Evolutionary conservation across 2,113 vertebrate genomes (phyloP), one percentile per base, ranked within the genome.

Genomic region (Daboia siamensis): DNA sequence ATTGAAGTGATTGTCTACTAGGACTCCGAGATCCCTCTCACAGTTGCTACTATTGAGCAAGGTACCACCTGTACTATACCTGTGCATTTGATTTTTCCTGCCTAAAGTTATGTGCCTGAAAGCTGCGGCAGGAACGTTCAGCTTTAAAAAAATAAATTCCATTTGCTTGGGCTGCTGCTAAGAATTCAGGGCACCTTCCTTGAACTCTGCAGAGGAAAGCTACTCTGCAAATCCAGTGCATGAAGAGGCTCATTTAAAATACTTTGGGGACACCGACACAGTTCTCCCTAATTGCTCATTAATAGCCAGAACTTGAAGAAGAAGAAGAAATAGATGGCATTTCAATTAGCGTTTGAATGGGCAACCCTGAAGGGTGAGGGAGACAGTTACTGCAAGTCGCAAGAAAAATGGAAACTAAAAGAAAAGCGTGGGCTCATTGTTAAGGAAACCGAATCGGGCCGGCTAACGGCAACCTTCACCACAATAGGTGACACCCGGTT

Each of bases 381-480:
- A 74, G 69, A 74, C n/a, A 17, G 33, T 74, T 64, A 29, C 26
- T 29, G 24, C 33, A 2, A 33, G 69, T 17, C 7, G 69, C 13
- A 7, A 74, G 69, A 33, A 33, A 33, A 33, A 74, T 69, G 64
- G 33, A 33, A 69, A n/a, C 2, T 1, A 69, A 69, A 29, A 33
- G 15, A 0, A 29, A 33, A 13, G 0, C 1, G 64, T 69, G 29
- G 4, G 4, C 4, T 17, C 13, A 5, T 33, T 2, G 29, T 69
- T 69, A 69, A 33, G 15, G 64, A 17, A 33, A 1, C 13, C 33
- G 64, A n/a, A 17, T 69, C 64, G 2, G 6, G 0, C 11, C 0
- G 29, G 64, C 13, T 33, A 33, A 33, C 33, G 15, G n/a, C 12
- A n/a, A 13, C 12, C 64, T 69, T n/a, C 5, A 15, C 29, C 64